A percentile compares a stretch with the other conserved stretches of the same genome.
Evolutionary conservation across 2,113 vertebrate species (phyloP).

Genomic region (Mustelus asterias): DNA sequence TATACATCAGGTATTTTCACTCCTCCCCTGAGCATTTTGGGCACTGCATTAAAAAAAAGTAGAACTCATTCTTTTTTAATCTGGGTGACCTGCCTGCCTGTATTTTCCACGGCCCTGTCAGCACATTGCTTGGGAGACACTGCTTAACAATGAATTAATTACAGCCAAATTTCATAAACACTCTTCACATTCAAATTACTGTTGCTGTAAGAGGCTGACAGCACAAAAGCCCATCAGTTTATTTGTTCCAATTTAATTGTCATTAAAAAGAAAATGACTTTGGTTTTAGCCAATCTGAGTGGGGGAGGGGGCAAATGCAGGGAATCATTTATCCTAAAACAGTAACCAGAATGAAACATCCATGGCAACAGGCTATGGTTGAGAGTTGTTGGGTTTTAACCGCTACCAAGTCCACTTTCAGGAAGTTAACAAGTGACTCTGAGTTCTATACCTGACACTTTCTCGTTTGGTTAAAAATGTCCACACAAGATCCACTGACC

Average conservation of each 20-base stretch:
- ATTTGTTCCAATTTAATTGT: not conserved
- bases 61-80: constrained; percentile 1
- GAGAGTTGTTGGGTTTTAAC: not conserved
- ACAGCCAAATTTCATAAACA: constrained; percentile 13
- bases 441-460: not conserved
- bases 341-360: not conserved
- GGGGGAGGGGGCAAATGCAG: not conserved
- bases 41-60: not conserved
- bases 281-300: not conserved
- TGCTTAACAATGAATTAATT: constrained; percentile 29
- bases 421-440: not conserved
- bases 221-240: not conserved
- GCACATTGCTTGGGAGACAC: not conserved
- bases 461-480: not conserved
- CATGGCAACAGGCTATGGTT: not conserved
- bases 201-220: not conserved
- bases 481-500: not conserved
- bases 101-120: not conserved
- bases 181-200: not conserved
- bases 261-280: not conserved
- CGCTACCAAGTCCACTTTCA: not conserved
- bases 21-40: not conserved
- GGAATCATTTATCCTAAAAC: not conserved
- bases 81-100: not conserved
- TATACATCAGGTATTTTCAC: not conserved